Percentiles rank a stretch among this genome's conserved stretches.
These are phyloP conservation scores for Megathymus violae DNA, from an alignment of 1,140 invertebrate genomes.

Conservation along the genomic window DNA sequence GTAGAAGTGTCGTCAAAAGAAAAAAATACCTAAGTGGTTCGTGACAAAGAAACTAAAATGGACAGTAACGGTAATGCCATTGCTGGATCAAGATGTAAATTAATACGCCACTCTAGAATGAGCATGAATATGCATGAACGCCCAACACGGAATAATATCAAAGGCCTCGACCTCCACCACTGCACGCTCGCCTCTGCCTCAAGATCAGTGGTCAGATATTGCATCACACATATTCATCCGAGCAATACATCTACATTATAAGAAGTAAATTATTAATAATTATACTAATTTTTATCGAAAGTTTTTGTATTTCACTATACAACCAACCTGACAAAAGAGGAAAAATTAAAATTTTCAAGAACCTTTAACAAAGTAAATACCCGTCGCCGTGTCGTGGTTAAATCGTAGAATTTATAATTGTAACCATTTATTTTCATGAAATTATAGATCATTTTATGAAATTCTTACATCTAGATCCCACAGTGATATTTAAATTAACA, in stretches of 20 bases:
- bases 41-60: constrained; percentile 69
- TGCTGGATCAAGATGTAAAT: constrained; percentile 77
- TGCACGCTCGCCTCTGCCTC: constrained; percentile 1
- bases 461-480: no score
- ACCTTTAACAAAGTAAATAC: no score
- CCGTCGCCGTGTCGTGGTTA: background rate
- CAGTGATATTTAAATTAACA: no score
- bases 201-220: constrained; percentile 17
- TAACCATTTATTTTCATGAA: background rate
- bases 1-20: no score
- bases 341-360: no score
- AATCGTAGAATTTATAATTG: background rate
- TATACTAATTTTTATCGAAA: no score
- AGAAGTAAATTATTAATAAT: no score
- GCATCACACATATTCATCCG: no score
- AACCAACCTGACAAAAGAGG: no score
- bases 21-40: constrained; percentile 13
- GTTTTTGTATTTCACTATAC: no score
- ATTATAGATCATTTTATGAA: background rate
- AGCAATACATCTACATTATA: no score
- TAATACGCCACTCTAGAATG: constrained; percentile 73
- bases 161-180: constrained; percentile 35
- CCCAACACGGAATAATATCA: constrained; percentile 67
- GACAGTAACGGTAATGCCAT: constrained; percentile 60
- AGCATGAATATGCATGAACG: constrained; percentile 77